Conservation (phyloP, 2,888 invertebrate genomes). For the Phrixothrix hirtus region DNA sequence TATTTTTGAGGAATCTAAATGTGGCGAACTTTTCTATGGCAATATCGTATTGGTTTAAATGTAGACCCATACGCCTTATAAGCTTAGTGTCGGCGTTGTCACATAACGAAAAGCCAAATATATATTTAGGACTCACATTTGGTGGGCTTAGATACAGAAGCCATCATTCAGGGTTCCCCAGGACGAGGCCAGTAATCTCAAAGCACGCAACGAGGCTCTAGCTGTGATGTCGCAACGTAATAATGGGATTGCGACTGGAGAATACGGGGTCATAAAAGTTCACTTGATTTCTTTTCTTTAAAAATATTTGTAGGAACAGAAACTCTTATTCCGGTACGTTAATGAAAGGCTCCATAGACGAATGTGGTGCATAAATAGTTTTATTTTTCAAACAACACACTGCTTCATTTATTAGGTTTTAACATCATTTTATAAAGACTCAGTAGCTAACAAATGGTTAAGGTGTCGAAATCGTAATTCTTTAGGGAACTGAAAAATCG, state of each 20-base stretch:
- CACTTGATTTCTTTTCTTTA: slow-evolving; percentile 25
- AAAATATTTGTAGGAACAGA: slow-evolving; percentile 28
- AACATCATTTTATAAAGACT: too few species aligned
- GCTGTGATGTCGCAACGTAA: slow-evolving; percentile 31
- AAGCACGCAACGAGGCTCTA: slow-evolving; percentile 30
- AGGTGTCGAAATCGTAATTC: too few species aligned
- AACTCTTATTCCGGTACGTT: background rate
- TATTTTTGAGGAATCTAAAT: slow-evolving; percentile 14
- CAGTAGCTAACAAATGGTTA: too few species aligned
- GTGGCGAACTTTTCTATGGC: slow-evolving; percentile 16
- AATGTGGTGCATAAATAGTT: too few species aligned
- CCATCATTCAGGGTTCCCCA: slow-evolving; percentile 34
- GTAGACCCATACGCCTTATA: slow-evolving; percentile 25
- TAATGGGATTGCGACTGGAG: slow-evolving; percentile 32
- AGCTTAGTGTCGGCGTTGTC: slow-evolving; percentile 33
- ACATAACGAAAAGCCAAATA: slow-evolving; percentile 35
- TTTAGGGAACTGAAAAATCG: too few species aligned
- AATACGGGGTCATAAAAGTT: slow-evolving; percentile 30
- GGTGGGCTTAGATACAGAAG: slow-evolving; percentile 34
- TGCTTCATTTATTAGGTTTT: too few species aligned
- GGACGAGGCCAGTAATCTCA: slow-evolving; percentile 31
- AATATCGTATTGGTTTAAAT: slow-evolving; percentile 29
- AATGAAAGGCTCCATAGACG: too few species aligned
- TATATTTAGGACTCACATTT: slow-evolving; percentile 36
- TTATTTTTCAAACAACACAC: too few species aligned